Percentiles rank a stretch among this genome's conserved stretches.
These are phyloP conservation scores for Polypedilum vanderplanki DNA, from an alignment of 1,140 invertebrate species.

Conservation along the genomic window DNA sequence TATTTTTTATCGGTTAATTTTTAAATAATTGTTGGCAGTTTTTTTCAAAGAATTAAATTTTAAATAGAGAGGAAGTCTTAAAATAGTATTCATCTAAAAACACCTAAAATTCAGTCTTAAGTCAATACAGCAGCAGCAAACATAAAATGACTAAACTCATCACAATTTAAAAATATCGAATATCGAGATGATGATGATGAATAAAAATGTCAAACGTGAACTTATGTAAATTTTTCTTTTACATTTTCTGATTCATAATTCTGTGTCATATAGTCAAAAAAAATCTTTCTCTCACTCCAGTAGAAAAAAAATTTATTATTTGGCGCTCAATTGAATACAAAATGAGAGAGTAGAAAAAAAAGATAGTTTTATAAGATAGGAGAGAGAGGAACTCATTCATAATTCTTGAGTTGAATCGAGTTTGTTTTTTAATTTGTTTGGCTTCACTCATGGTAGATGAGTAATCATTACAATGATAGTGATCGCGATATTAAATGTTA, in stretches of 20 bases:
- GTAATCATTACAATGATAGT: conserved; percentile 14
- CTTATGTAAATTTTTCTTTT: neutral
- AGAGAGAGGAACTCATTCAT: conserved; percentile 22
- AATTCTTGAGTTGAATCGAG: neutral
- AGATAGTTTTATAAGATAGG: neutral
- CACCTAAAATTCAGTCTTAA: too few species aligned
- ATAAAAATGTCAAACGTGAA: neutral
- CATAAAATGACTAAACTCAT: too few species aligned
- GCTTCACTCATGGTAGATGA: neutral
- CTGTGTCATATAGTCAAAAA: neutral
- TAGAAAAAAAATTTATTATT: conserved; percentile 10
- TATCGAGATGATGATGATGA: too few species aligned
- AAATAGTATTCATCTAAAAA: too few species aligned
- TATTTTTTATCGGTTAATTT: too few species aligned
- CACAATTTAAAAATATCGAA: too few species aligned
- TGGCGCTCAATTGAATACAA: conserved; percentile 27
- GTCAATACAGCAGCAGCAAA: too few species aligned
- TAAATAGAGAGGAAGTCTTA: too few species aligned
- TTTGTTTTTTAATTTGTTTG: too few species aligned
- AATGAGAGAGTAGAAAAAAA: neutral
- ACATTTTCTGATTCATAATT: neutral
- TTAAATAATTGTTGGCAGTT: too few species aligned
- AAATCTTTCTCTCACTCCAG: neutral
- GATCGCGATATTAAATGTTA: neutral
- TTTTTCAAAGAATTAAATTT: too few species aligned